Percentiles rank a stretch among this genome's conserved stretches.
Conservation (phyloP, 2,888 invertebrate genomes). For the Ephialtes manifestator region DNA sequence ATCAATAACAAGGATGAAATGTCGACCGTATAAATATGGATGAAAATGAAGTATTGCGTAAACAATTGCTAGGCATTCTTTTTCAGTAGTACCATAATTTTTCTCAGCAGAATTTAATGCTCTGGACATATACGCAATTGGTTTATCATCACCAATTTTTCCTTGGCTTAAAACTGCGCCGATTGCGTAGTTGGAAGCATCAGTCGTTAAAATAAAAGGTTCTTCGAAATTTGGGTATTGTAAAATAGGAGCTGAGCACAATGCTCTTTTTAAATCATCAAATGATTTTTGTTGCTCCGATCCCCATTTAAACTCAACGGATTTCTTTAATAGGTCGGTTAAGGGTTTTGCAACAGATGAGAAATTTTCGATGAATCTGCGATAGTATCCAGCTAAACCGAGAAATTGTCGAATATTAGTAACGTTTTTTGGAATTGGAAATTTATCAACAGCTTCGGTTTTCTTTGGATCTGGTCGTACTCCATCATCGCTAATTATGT, state of each 20-base stretch:
- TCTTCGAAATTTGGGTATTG: no score
- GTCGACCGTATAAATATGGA: no score
- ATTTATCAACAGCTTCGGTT: conserved; percentile 1
- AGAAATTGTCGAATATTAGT: conserved; percentile 14
- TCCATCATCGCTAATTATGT: conserved; percentile 25
- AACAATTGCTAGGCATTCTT: no score
- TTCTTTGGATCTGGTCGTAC: no score
- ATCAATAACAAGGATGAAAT: no score
- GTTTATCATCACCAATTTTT: conserved; percentile 33
- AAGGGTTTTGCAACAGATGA: background rate
- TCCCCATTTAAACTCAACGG: conserved; percentile 9
- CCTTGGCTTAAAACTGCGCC: conserved; percentile 26
- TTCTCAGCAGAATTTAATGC: no score
- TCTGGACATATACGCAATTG: no score
- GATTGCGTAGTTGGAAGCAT: conserved; percentile 11
- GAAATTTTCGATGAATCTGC: no score
- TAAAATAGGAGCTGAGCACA: background rate
- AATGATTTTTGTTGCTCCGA: no score
- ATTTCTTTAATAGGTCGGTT: conserved; percentile 10
- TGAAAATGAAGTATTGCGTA: no score
- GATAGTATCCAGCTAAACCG: background rate
- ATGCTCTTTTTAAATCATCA: no score
- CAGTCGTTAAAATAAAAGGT: conserved; percentile 31
- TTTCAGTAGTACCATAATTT: no score
- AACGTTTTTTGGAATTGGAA: background rate